A percentile compares a stretch with the other conserved stretches of the same genome.
These are phyloP conservation scores for Bombycilla garrulus DNA, from an alignment of 2,113 vertebrate genomes.

Conservation along the genomic window DNA sequence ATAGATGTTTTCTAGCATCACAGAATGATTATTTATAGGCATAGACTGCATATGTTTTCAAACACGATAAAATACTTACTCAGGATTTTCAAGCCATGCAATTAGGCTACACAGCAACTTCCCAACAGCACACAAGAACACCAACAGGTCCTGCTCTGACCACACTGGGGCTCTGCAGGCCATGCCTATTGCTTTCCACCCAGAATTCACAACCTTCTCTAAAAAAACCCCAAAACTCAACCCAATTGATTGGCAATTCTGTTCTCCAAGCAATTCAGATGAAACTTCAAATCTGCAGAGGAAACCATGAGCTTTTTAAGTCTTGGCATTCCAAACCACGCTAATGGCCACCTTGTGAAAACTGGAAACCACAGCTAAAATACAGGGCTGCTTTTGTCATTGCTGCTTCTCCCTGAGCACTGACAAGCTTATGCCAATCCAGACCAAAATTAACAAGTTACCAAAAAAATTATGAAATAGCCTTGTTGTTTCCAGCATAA, in stretches of 20 bases:
- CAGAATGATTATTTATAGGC: not conserved
- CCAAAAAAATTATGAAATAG: not conserved
- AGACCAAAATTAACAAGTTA: not conserved
- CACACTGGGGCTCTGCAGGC: fast-evolving
- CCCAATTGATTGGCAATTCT: not conserved
- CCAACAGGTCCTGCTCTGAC: not conserved
- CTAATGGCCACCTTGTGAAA: not conserved
- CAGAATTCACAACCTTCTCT: not conserved
- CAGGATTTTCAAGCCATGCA: not conserved
- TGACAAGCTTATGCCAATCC: not conserved
- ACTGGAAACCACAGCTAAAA: not conserved
- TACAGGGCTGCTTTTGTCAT: not conserved
- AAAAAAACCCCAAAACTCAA: not conserved
- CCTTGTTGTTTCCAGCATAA: not conserved
- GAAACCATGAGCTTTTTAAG: not conserved
- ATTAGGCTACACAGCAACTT: not conserved
- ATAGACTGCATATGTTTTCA: not conserved
- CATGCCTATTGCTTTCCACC: not conserved
- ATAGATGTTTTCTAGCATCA: not conserved
- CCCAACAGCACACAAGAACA: not conserved
- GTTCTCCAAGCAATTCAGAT: not conserved
- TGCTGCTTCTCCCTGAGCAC: not conserved
- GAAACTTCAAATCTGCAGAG: not conserved
- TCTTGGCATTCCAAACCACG: not conserved
- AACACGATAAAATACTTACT: not conserved